A percentile compares a stretch with the other conserved stretches of the same genome.
Evolutionary conservation across 2,797 vertebrate species (phyloP).

Genomic region (Neoniphon sammara): DNA sequence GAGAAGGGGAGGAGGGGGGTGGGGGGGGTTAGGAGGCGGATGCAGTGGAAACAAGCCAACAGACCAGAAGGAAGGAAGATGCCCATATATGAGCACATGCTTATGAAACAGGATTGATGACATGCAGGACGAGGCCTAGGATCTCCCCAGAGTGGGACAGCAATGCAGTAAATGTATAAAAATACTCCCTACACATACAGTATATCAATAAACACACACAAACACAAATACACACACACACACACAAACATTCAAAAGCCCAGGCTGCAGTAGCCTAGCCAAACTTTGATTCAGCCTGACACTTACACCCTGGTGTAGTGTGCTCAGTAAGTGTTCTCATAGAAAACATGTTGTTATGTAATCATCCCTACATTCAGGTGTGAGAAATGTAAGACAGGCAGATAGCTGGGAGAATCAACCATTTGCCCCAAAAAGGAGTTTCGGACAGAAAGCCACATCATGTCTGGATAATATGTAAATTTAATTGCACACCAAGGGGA

Average conservation of each 20-base stretch:
- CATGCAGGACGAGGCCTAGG: constrained; percentile 55
- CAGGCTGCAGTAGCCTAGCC: constrained; percentile 10
- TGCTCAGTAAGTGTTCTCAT: background rate
- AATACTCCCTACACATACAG: constrained; percentile 30
- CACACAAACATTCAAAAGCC: constrained; percentile 11
- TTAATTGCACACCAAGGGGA: too few species aligned
- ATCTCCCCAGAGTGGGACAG: constrained; percentile 51
- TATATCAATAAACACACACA: constrained; percentile 41
- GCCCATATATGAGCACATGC: constrained; percentile 79
- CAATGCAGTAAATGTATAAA: constrained; percentile 59
- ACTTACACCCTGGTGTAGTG: background rate
- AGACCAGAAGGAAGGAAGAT: constrained; percentile 66
- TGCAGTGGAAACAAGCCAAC: constrained; percentile 34
- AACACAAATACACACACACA: constrained; percentile 33
- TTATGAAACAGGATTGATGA: constrained; percentile 75
- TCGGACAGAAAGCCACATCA: too few species aligned
- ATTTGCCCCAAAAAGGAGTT: too few species aligned
- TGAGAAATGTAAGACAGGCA: background rate
- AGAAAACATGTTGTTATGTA: background rate
- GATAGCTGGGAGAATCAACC: background rate
- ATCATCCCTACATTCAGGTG: background rate
- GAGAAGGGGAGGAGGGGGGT: too few species aligned
- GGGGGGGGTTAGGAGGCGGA: constrained; percentile 63
- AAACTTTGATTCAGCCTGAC: constrained; percentile 21
- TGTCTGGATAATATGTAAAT: too few species aligned